phyloP scores from a whole-genome alignment of 2,113 vertebrate genomes.

The Campylorhamphus procurvoides region DNA sequence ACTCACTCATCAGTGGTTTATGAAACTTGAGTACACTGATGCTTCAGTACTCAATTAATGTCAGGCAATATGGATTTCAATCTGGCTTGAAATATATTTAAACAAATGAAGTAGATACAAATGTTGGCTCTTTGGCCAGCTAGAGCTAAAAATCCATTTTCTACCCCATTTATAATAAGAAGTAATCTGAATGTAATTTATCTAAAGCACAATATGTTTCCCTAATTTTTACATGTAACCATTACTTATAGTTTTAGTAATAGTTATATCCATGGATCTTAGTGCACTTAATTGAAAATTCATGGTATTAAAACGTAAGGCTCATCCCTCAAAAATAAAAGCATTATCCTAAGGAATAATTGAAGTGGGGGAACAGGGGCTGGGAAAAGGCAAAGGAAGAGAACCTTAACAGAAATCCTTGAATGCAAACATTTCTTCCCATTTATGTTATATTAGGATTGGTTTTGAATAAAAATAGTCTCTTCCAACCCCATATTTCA shows the following conservation, averaged over 20 bases:
- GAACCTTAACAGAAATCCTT: conserved; percentile 37
- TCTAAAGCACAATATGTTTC: conserved; percentile 79
- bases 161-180: conserved; percentile 82
- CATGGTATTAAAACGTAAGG: conserved; percentile 74
- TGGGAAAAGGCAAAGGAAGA: conserved; percentile 10
- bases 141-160: conserved; percentile 81
- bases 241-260: conserved; percentile 83
- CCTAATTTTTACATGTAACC: conserved; percentile 76
- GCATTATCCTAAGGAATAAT: conserved; percentile 73
- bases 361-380: not conserved
- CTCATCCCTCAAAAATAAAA: conserved; percentile 79
- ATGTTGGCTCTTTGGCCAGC: conserved; percentile 80
- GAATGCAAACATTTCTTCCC: conserved; percentile 49
- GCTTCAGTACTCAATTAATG: conserved; percentile 79
- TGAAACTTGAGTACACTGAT: conserved; percentile 71
- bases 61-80: conserved; percentile 84
- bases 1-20: conserved; percentile 70
- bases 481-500: conserved; percentile 72
- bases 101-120: conserved; percentile 84
- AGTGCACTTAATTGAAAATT: conserved; percentile 79
- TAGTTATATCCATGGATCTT: conserved; percentile 74
- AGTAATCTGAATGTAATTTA: conserved; percentile 82
- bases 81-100: conserved; percentile 84
- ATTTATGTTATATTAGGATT: conserved; percentile 59
- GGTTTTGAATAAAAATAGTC: conserved; percentile 75